Conservation (phyloP, 2,113 vertebrate genomes). For the Cebidichthys violaceus region DNA sequence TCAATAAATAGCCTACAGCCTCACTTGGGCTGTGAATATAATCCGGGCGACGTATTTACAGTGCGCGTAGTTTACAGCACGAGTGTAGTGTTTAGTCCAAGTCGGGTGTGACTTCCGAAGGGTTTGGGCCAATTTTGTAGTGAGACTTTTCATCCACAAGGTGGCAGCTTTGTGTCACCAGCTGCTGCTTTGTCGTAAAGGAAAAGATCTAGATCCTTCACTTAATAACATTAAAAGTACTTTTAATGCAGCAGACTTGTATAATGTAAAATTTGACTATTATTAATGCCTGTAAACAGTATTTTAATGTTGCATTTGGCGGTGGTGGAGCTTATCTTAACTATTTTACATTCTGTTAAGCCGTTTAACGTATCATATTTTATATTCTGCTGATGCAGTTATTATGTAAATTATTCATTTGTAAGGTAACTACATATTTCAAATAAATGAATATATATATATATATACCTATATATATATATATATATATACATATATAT, state of each 20-base stretch:
- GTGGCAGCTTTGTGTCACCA: constrained; percentile 50
- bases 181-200: not conserved
- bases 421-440: not conserved
- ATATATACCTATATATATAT: not conserved
- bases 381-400: not conserved
- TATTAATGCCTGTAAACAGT: not conserved
- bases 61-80: not conserved
- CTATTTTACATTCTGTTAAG: not conserved
- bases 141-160: constrained; percentile 50
- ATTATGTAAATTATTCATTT: not conserved
- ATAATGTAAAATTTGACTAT: not conserved
- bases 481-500: not conserved
- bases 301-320: not conserved
- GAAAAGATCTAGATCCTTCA: not conserved
- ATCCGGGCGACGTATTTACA: not conserved
- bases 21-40: not conserved
- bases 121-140: constrained; percentile 31
- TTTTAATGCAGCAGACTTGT: not conserved
- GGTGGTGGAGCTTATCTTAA: not conserved
- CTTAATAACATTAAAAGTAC: not conserved
- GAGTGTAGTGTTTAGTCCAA: constrained; percentile 3
- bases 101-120: constrained; percentile 31
- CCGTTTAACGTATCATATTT: not conserved
- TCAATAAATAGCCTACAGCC: not conserved
- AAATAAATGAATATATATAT: not conserved